A percentile compares a stretch with the other conserved stretches of the same genome.
phyloP scores from a whole-genome alignment of 53 echinoderm and acorn worm species.

The Mesocentrotus franciscanus region DNA sequence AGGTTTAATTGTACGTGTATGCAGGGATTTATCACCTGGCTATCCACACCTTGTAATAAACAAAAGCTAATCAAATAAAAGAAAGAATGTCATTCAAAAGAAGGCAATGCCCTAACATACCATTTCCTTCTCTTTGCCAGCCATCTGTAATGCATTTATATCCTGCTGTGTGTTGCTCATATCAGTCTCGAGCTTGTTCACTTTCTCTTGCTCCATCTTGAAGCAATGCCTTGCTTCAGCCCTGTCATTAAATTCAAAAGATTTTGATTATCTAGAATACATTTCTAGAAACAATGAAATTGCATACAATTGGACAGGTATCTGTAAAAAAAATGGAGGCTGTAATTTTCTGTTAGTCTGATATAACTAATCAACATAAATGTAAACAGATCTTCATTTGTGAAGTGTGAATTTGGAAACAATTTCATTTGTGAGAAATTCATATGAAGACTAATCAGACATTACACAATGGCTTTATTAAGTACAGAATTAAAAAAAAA shows the following conservation, averaged over 20 bases:
- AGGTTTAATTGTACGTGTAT: too few relatives aligned
- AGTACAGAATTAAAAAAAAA: too few relatives aligned
- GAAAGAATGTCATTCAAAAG: background rate
- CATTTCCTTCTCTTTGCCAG: conserved; percentile 64
- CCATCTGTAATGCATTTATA: conserved; percentile 63
- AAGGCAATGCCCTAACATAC: conserved; percentile 25
- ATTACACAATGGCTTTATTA: background rate
- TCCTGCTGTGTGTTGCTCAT: conserved; percentile 67
- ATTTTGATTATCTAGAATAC: background rate
- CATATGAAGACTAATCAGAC: background rate
- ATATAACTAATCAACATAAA: background rate
- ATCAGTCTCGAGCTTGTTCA: conserved; percentile 73
- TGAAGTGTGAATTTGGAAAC: background rate
- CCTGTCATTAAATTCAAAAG: conserved; percentile 13
- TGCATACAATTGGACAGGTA: too few relatives aligned
- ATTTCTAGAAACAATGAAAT: background rate
- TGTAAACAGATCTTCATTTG: background rate
- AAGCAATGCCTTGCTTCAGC: conserved; percentile 52
- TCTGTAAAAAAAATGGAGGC: too few relatives aligned
- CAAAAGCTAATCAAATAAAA: background rate
- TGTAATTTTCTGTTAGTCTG: background rate
- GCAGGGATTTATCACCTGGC: too few relatives aligned
- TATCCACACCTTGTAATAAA: too few relatives aligned
- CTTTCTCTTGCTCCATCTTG: conserved; percentile 65
- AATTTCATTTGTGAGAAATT: background rate